A percentile compares a stretch with the other conserved stretches of the same genome.
Conservation (phyloP, 1,140 invertebrate genomes). For the Pinna nobilis region DNA sequence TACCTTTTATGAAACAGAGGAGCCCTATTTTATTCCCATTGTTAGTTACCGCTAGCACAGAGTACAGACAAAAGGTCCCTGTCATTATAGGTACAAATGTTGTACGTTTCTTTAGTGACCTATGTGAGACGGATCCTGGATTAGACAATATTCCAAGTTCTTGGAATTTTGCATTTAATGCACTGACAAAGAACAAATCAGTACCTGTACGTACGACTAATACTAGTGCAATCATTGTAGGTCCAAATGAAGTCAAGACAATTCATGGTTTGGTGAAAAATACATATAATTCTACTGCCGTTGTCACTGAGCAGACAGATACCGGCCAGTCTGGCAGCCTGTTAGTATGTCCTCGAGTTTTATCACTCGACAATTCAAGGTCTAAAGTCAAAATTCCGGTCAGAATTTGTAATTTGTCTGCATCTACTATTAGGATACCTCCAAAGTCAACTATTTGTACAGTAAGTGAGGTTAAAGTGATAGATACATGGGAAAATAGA, state of each 20-base stretch:
- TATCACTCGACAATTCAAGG: too few species aligned
- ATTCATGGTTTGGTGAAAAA: background rate
- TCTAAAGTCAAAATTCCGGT: too few species aligned
- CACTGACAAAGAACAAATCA: background rate
- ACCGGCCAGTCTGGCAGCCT: too few species aligned
- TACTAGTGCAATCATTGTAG: background rate
- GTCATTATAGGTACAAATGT: conserved; percentile 31
- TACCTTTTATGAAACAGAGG: background rate
- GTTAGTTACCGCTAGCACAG: conserved; percentile 17
- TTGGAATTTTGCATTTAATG: conserved; percentile 7
- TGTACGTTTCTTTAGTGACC: background rate
- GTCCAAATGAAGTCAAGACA: background rate
- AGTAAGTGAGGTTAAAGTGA: conserved; percentile 27
- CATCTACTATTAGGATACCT: too few species aligned
- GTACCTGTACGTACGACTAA: conserved; percentile 1
- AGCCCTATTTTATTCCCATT: background rate
- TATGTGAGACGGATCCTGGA: background rate
- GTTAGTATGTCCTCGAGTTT: too few species aligned
- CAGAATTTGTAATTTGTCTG: too few species aligned
- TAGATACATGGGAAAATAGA: conserved; percentile 4
- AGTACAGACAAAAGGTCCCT: conserved; percentile 4
- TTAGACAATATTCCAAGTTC: background rate
- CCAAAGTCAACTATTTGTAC: conserved; percentile 11
- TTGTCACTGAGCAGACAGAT: too few species aligned
- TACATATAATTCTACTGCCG: too few species aligned